These are phyloP conservation scores for Nymphalis polychloros DNA, from an alignment of 2,888 invertebrate species.

Conservation along the genomic window DNA sequence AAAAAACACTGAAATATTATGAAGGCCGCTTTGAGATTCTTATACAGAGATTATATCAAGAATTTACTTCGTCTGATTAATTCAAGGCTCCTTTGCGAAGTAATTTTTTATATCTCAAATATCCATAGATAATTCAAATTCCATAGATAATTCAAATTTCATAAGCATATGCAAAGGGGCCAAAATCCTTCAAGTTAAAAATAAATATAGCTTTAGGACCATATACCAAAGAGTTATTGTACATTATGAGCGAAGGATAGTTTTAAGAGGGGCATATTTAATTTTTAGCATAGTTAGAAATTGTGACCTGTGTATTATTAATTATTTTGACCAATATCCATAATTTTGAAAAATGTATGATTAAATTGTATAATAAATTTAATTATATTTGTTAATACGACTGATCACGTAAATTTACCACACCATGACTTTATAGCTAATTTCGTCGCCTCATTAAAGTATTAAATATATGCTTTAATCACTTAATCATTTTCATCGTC, in stretches of 20 bases:
- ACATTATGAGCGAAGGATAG: slow-evolving; percentile 72
- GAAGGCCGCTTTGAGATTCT: slow-evolving; percentile 28
- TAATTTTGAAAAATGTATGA: slow-evolving; percentile 51
- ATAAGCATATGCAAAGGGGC: slow-evolving; percentile 60
- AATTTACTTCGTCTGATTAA: slow-evolving; percentile 30
- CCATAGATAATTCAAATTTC: slow-evolving; percentile 34
- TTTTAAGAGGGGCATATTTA: slow-evolving; percentile 67
- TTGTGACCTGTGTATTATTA: slow-evolving; percentile 68
- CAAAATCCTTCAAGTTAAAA: slow-evolving; percentile 64
- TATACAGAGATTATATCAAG: slow-evolving; percentile 26
- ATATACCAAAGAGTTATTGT: slow-evolving; percentile 80
- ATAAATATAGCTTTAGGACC: slow-evolving; percentile 75
- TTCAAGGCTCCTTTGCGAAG: slow-evolving; percentile 36
- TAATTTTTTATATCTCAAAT: slow-evolving; percentile 9
- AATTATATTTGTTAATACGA: slow-evolving; percentile 33
- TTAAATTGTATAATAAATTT: slow-evolving; percentile 44
- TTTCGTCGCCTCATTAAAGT: slow-evolving; percentile 47
- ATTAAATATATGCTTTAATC: slow-evolving; percentile 62
- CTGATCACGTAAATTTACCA: slow-evolving; percentile 38
- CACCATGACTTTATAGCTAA: slow-evolving; percentile 35
- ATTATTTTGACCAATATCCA: slow-evolving; percentile 70
- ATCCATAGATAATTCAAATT: slow-evolving; percentile 24
- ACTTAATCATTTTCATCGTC: slow-evolving; percentile 59
- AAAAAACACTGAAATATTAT: slow-evolving; percentile 15
- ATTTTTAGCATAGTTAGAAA: slow-evolving; percentile 71